Percentiles rank a stretch among this genome's conserved stretches.
Conservation (phyloP, 2,888 invertebrate species). For the Drosophila buzzatii region DNA sequence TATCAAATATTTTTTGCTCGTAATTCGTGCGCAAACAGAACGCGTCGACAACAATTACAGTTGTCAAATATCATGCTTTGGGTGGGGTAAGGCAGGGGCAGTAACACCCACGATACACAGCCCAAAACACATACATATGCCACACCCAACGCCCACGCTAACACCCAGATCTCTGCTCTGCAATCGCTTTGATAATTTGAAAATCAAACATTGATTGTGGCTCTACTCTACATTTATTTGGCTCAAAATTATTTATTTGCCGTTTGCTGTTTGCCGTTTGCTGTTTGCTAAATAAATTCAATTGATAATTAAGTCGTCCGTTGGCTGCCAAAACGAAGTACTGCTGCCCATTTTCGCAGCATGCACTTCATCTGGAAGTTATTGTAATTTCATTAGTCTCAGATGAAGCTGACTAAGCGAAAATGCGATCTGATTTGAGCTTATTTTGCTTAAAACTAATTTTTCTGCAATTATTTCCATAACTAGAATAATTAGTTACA, state of each 20-base stretch:
- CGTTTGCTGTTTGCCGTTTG: slow-evolving; percentile 27
- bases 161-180: slow-evolving; percentile 33
- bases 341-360: slow-evolving; percentile 38
- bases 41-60: slow-evolving; percentile 68
- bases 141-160: slow-evolving; percentile 24
- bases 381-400: slow-evolving; percentile 1
- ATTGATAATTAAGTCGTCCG: slow-evolving; percentile 59
- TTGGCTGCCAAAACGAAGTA: slow-evolving; percentile 3
- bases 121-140: background rate
- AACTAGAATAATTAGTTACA: background rate
- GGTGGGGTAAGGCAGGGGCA: slow-evolving; percentile 11
- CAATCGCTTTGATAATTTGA: slow-evolving; percentile 52
- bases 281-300: slow-evolving; percentile 56
- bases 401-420: background rate
- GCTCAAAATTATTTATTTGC: slow-evolving; percentile 44
- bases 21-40: slow-evolving; percentile 57
- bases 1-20: slow-evolving; percentile 36
- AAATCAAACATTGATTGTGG: slow-evolving; percentile 57
- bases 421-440: background rate
- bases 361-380: slow-evolving; percentile 25
- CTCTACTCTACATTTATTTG: slow-evolving; percentile 38
- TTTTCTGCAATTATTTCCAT: too few species aligned
- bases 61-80: slow-evolving; percentile 68
- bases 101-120: background rate
- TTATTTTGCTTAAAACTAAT: background rate